phyloP scores from a whole-genome alignment of 2,113 vertebrate species.

The Mustela lutreola region DNA sequence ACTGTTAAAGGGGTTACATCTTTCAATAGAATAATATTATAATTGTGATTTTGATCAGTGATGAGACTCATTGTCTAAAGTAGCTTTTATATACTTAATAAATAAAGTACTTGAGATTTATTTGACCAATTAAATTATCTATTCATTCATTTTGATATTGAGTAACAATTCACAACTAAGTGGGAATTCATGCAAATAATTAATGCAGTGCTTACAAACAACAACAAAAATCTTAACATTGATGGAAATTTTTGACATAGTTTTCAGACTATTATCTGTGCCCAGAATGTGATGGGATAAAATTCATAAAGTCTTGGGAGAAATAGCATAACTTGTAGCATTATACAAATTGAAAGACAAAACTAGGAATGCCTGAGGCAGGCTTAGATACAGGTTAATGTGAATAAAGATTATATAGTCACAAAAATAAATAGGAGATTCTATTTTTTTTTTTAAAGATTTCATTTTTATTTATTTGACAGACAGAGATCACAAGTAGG shows the following conservation, averaged over 20 bases:
- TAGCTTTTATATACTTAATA: background rate
- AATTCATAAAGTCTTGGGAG: background rate
- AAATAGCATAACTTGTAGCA: background rate
- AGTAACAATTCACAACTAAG: background rate
- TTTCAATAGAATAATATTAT: background rate
- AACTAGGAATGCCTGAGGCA: background rate
- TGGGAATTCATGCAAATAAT: background rate
- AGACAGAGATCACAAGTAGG: too few relatives aligned
- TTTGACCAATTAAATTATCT: background rate
- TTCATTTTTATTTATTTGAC: too few relatives aligned
- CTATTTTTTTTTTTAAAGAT: too few relatives aligned
- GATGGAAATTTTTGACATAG: background rate
- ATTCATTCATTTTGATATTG: background rate
- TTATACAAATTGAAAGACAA: background rate
- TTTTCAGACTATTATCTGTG: background rate
- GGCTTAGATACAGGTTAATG: background rate
- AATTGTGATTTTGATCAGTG: background rate
- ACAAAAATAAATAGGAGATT: background rate
- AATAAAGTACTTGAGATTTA: background rate
- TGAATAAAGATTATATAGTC: background rate
- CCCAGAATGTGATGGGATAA: background rate
- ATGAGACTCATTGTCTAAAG: background rate
- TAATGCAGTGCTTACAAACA: background rate
- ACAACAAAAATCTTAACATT: background rate
- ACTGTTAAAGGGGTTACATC: background rate